Evolutionary conservation across 1,140 invertebrate genomes (phyloP), one percentile per base, ranked within the genome.

Genomic region (Scaptomyza graminum): DNA sequence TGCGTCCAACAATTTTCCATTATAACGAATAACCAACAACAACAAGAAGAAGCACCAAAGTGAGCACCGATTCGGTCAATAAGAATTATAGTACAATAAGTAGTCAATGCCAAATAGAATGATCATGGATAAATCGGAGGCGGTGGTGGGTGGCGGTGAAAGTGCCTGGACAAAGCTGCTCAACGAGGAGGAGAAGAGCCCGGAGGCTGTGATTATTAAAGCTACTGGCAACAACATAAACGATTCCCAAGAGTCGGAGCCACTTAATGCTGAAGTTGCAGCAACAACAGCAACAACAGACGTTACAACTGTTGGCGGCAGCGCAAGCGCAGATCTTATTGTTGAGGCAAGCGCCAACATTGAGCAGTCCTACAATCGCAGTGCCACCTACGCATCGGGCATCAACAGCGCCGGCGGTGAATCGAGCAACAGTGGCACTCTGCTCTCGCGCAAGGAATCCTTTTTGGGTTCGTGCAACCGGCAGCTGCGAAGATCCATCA

Each of bases 401-500:
- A 85, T 87, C 22, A 83, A 88, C 39, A 83, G 83, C 31, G 74
- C 83, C 7, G 83, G 83, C 16, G 83, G 83, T 44, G 83, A 88
- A 46, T 88, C 83, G 1, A 88, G 79, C 62, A 60, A 73, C 49
- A 88, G 83, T 34, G 83, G 83, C 0, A 88, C 83, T 0, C 63
- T 83, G 50, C 79, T 89, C 50, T 71, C 76, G 11, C 85, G 91
- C 37, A 91, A 91, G 67, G 90, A 91, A 67, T 92, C 91, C 31
- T 70, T 94, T 18, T 85, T 94, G 50, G 92, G 91, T 52, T 92
- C 93, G 41, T 93, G 94, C 79, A 92, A 93, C 44, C 91, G 91
- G 72, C 93, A 94, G 61, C 84, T 94, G 50, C 91, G 93, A 56
- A 92, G 93, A 49, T 94, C 94, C 8, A 92, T 94, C 4, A 92